phyloP scores from a whole-genome alignment of 2,888 invertebrate genomes.

The Sepiola atlantica region DNA sequence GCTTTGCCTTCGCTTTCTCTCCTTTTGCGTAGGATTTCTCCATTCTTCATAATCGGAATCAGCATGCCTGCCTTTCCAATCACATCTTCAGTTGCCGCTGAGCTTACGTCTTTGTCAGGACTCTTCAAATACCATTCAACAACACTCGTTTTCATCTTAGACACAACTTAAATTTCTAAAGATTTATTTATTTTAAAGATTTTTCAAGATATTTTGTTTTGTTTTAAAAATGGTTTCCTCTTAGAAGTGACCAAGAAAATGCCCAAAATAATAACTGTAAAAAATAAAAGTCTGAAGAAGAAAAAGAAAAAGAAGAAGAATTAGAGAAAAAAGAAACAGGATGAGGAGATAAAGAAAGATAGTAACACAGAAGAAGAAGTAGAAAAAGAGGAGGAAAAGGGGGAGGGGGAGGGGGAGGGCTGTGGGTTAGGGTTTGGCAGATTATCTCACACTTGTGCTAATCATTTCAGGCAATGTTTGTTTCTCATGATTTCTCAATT shows the following conservation, averaged over 20 bases:
- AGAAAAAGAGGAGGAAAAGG: not conserved
- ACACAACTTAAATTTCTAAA: not conserved
- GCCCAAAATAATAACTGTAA: not conserved
- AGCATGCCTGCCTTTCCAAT: not conserved
- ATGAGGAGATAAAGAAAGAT: no score
- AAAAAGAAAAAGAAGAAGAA: no score
- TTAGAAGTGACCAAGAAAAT: not conserved
- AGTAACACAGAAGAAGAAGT: no score
- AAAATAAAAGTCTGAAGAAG: not conserved
- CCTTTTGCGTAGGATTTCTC: not conserved
- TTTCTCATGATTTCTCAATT: not conserved
- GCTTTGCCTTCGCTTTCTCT: not conserved
- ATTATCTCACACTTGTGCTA: not conserved
- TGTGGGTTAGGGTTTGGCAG: no score
- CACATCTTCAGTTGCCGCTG: not conserved
- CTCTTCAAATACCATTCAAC: not conserved
- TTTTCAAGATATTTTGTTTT: no score
- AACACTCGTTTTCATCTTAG: not conserved
- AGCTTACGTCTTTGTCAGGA: constrained; percentile 32
- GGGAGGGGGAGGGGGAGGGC: not conserved
- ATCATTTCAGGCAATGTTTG: not conserved
- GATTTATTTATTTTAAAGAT: not conserved
- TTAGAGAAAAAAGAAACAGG: no score
- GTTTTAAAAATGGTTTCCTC: not conserved
- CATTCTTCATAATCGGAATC: not conserved